A percentile compares a stretch with the other conserved stretches of the same genome.
These are phyloP conservation scores for Aspidoscelis tigris DNA, from an alignment of 2,113 vertebrate genomes.

Conservation along the genomic window DNA sequence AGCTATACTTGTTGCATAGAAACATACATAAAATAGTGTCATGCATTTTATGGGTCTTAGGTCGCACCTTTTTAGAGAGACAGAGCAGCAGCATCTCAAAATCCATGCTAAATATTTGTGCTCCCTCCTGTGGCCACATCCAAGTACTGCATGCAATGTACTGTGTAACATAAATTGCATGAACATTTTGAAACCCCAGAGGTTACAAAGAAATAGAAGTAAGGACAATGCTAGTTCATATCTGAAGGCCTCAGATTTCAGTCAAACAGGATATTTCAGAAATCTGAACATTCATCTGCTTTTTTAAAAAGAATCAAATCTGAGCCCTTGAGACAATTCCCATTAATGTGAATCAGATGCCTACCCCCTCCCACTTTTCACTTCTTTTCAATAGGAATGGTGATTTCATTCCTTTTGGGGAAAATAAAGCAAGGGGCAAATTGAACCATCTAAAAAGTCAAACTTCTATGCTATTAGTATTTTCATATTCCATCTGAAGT, in stretches of 20 bases:
- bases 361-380: background rate
- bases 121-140: slow-evolving; percentile 72
- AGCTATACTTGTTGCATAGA: background rate
- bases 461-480: slow-evolving; percentile 22
- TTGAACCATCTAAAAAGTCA: slow-evolving; percentile 19
- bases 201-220: slow-evolving; percentile 30
- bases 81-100: background rate
- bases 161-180: slow-evolving; percentile 25
- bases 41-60: background rate
- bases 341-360: background rate
- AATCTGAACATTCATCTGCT: slow-evolving; percentile 34
- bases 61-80: background rate
- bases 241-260: slow-evolving; percentile 34
- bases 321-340: background rate
- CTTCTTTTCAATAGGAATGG: slow-evolving; percentile 17
- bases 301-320: background rate
- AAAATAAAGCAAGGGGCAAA: slow-evolving; percentile 8
- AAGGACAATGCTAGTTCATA: slow-evolving; percentile 18
- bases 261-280: slow-evolving; percentile 30
- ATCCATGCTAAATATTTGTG: slow-evolving; percentile 44
- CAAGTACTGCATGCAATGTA: slow-evolving; percentile 51
- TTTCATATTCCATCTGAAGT: slow-evolving; percentile 32
- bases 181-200: slow-evolving; percentile 25
- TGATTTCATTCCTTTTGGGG: fast-evolving
- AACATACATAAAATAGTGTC: background rate